phyloP scores from a whole-genome alignment of 2,888 invertebrate genomes.

The Hyppa rectilinea region DNA sequence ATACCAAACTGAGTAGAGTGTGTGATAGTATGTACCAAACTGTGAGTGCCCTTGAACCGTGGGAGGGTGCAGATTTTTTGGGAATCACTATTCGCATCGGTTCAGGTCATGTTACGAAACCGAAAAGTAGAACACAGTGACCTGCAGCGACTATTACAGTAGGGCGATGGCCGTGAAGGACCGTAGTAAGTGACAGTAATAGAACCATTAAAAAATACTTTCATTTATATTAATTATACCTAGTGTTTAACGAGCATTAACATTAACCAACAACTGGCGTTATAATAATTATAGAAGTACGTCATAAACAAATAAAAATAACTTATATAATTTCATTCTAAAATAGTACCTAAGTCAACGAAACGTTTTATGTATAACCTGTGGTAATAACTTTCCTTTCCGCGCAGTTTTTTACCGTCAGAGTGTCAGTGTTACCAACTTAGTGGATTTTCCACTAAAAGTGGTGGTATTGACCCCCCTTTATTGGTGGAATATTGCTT shows the following conservation, averaged over 20 bases:
- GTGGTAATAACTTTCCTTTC: constrained; percentile 13
- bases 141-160: constrained; percentile 11
- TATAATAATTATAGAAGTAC: neutral
- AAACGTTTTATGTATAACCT: constrained; percentile 4
- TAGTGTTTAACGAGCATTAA: neutral
- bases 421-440: no score
- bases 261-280: no score
- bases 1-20: no score
- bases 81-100: neutral
- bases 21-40: neutral
- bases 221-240: neutral
- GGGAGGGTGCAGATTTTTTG: neutral
- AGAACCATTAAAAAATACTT: neutral
- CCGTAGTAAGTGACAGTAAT: constrained; percentile 19
- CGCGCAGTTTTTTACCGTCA: neutral
- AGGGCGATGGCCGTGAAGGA: constrained; percentile 11
- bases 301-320: neutral
- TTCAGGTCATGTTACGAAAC: constrained; percentile 20
- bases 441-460: no score
- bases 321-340: neutral
- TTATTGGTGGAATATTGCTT: no score
- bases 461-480: no score
- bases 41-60: neutral
- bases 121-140: constrained; percentile 19
- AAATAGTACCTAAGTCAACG: no score